Evolutionary conservation across 37 sponge, comb jelly and placozoan genomes (phyloP), one percentile per base, ranked within the genome.

Genomic region (Mnemiopsis leidyi): DNA sequence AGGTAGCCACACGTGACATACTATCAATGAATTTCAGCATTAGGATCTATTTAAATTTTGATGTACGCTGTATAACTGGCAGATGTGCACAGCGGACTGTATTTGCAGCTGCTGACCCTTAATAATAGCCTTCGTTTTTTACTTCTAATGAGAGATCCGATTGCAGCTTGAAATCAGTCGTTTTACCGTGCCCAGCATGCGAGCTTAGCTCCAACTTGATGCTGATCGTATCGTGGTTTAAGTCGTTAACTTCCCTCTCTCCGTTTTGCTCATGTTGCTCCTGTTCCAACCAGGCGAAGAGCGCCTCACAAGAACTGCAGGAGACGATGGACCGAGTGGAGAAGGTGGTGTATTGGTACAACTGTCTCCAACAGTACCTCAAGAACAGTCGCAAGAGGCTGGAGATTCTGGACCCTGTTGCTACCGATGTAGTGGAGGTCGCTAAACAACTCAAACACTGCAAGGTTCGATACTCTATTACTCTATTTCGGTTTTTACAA

Each of bases 311-410:
- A 26, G 90, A 85, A 0, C 48, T 85, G 18, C 90, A 85, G 36
- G 90, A 85, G 36, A 85, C 90, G 25, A 85, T 85, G 90, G 90
- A 85, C 61, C 23, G 90, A 2, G 90, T 85, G 23, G 90, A 85
- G 90, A 85, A 85, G 90, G 90, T 85, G 1, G 90, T 85, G 24
- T 85, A 85, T 61, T 85, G 90, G 90, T 85, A 85, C 90, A 85
- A 85, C 48, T 85, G 90, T 85, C 90, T 85, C 0, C 90, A 85
- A 61, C 90, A 85, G 61, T 85, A 85, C 90, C 90, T 85, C 1
- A 85, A 85, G 90, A 33, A 28, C 28, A 36, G 38, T 33, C 1
- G 90, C 48, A 85, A 85, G 25, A 18, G 90, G n/a, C 90, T 85
- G 30, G 90, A 85, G 61, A 20, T 85, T 7, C 48, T 85, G 40